Evolutionary conservation across 2,888 invertebrate species (phyloP), one percentile per base, ranked within the genome.

Genomic region (Cheilosia scutellata): DNA sequence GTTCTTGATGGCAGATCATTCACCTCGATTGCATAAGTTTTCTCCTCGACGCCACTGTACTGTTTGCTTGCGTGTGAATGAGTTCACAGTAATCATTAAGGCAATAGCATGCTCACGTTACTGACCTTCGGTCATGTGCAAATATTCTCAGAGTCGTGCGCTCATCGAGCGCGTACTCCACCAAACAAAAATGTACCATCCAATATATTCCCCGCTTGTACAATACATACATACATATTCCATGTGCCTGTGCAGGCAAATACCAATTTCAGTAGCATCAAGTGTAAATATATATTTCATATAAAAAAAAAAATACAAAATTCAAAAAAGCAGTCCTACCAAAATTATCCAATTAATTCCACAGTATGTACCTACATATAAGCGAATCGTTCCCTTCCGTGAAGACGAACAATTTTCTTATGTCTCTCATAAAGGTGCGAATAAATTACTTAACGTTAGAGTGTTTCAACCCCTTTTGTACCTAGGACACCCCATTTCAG

Each of bases 121-220:
- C 70, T 84, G 71, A 80, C 84, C 84, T 76, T 84, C 65, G 79
- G 71, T 84, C 79, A 80, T 60, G 70, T 76, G 55, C 49, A 49
- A 60, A 76, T 47, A 60, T 40, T 4, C 55, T 5, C 55, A 68
- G 60, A 53, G 51, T 27, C 42, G 25, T 31, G n/a, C 27, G 27
- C 27, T 53, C 44, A 40, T 55, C 33, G 33, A 58, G 53, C 51
- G 51, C 58, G 60, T 60, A 44, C 53, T 68, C 20, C 51, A 49
- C 37, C 37, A 33, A 58, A 9, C n/a, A 33, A 40, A 20, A 55
- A 57, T 37, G 47, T 37, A 42, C 42, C 62, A 63, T 63, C 62
- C 53, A 44, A 20, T 57, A 51, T 66, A 51, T 76, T 60, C 66
- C 44, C 40, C 60, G 25, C 37, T 31, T 70, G 25, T 13, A 20